Evolutionary conservation across 2,797 vertebrate species (phyloP).

Genomic region (Rhinella marina): DNA sequence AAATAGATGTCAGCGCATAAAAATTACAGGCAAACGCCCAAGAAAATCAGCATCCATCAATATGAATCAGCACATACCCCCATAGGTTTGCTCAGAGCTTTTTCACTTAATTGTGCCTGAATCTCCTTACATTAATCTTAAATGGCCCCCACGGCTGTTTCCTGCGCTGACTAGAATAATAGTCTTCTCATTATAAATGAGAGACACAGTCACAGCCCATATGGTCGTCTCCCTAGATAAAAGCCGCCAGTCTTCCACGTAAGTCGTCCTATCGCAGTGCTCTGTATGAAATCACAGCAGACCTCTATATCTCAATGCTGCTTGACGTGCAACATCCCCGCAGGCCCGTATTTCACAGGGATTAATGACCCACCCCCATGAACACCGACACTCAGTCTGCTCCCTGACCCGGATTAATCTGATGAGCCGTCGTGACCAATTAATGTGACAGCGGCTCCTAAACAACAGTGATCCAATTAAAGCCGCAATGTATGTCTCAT

Average conservation of each 20-base stretch:
- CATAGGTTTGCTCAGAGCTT: not conserved
- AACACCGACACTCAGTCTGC: constrained; percentile 47
- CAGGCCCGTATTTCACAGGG: constrained; percentile 41
- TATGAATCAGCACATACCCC: not conserved
- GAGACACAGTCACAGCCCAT: not conserved
- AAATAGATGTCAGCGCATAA: not conserved
- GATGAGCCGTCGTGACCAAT: constrained; percentile 59
- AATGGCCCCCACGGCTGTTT: not conserved
- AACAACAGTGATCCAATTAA: constrained; percentile 51
- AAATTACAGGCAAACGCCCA: not conserved
- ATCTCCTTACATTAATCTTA: constrained; percentile 11
- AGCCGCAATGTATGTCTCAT: constrained; percentile 15
- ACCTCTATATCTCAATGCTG: not conserved
- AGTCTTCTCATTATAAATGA: not conserved
- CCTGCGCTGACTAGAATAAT: too few relatives aligned
- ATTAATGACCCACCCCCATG: constrained; percentile 52
- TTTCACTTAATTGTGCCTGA: not conserved
- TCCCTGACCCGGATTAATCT: constrained; percentile 50
- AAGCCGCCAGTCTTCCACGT: not conserved
- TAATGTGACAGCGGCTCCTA: constrained; percentile 52
- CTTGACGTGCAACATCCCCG: constrained; percentile 11
- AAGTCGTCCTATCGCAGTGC: not conserved
- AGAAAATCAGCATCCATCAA: not conserved
- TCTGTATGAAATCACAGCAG: constrained; percentile 23
- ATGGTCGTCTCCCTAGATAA: not conserved